Percentiles rank a stretch among this genome's conserved stretches.
Evolutionary conservation across 2,888 invertebrate species (phyloP).

Genomic region (Charanyca ferruginea): DNA sequence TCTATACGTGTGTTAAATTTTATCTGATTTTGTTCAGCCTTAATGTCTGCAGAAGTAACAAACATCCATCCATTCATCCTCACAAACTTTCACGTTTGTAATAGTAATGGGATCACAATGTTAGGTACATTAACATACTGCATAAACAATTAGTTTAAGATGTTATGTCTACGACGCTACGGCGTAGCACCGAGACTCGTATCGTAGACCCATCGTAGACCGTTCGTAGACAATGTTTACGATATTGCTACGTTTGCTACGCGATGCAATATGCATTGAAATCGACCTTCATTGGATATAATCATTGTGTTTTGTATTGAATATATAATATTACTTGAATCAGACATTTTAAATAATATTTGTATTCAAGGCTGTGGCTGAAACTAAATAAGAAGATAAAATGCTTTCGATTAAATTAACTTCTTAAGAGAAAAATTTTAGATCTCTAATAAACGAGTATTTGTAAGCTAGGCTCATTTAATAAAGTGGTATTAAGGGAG

Average conservation of each 20-base stretch:
- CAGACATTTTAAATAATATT: neutral
- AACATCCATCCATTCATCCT: too few species aligned
- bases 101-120: too few species aligned
- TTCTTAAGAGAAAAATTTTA: neutral
- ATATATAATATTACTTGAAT: neutral
- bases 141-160: constrained; percentile 28
- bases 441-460: too few species aligned
- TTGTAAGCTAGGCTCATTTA: too few species aligned
- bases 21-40: too few species aligned
- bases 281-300: neutral
- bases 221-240: constrained; percentile 42
- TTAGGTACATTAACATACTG: neutral
- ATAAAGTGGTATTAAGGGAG: too few species aligned
- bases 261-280: constrained; percentile 27
- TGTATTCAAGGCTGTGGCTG: neutral
- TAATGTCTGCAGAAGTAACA: too few species aligned
- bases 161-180: constrained; percentile 28
- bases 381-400: neutral
- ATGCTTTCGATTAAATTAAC: neutral
- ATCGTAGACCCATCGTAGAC: constrained; percentile 31
- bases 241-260: constrained; percentile 45
- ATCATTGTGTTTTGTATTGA: constrained; percentile 10
- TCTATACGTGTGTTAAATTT: too few species aligned
- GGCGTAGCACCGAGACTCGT: constrained; percentile 48
- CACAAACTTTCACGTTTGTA: too few species aligned